These are phyloP conservation scores for Psix sp. DNA, from an alignment of 1,140 invertebrate genomes.

Conservation along the genomic window DNA sequence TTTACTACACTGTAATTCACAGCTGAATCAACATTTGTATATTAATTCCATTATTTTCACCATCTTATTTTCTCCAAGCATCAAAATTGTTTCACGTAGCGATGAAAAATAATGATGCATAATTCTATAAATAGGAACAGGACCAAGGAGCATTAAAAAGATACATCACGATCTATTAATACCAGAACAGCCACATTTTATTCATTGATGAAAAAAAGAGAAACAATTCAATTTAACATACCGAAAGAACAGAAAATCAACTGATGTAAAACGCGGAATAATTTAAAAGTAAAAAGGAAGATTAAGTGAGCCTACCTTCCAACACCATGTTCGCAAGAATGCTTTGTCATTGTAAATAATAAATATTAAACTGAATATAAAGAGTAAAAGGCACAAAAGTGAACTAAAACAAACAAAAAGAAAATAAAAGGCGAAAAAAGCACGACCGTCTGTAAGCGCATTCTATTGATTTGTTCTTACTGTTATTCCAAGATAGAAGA, in stretches of 20 bases:
- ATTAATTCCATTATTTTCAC: too few relatives aligned
- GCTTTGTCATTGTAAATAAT: slow-evolving; percentile 64
- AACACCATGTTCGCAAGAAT: slow-evolving; percentile 56
- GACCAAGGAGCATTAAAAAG: slow-evolving; percentile 9
- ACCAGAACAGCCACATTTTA: slow-evolving; percentile 73
- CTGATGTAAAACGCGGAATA: slow-evolving; percentile 39
- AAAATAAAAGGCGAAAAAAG: slow-evolving; percentile 30
- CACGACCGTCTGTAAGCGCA: slow-evolving; percentile 53
- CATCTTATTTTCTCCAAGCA: too few relatives aligned
- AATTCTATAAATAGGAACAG: slow-evolving; percentile 7
- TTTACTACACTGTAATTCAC: too few relatives aligned
- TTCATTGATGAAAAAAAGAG: slow-evolving; percentile 40
- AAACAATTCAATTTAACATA: slow-evolving; percentile 69
- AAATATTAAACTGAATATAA: slow-evolving; percentile 69
- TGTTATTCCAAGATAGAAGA: slow-evolving; percentile 43
- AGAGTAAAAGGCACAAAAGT: slow-evolving; percentile 72
- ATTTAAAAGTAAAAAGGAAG: slow-evolving; percentile 46
- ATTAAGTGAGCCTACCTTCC: slow-evolving; percentile 51
- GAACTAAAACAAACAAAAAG: too few relatives aligned
- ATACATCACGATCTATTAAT: slow-evolving; percentile 62
- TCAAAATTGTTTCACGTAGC: neutral
- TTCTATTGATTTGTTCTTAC: slow-evolving; percentile 59
- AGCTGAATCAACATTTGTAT: too few relatives aligned
- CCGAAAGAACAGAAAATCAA: slow-evolving; percentile 19
- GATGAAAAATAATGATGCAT: neutral